Base-by-base conservation (phyloP, 2,888 invertebrate genomes). In the Caenorhabditis sp. region DNA sequence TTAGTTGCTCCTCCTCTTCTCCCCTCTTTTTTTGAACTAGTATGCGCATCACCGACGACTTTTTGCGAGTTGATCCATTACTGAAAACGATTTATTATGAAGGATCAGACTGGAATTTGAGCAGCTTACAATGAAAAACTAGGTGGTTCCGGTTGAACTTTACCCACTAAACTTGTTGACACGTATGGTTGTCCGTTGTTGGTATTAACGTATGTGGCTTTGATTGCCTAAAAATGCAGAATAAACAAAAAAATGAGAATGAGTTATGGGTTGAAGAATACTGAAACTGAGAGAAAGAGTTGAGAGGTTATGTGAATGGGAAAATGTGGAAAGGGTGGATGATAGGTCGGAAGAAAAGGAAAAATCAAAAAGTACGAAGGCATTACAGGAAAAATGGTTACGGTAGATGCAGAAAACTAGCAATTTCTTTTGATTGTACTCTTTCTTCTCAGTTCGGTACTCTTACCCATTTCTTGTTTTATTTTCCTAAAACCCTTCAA, bases 181-280 rank as follows among this genome's bases (percentile, higher is more conserved):
- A 77, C 71, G 76, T 53, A 65, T 55, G 71, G 35, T 55, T 65
- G 71, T 71, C 76, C 71, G 41, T 71, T 77, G 24, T 20, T 22
- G 76, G 70, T 39, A 63, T 76, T 70, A 71, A 63, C 48, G 76
- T 58, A 63, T 46, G 76, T 76, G 63, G 70, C 63, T 71, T 76
- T 70, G 70, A 76, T 59, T 58, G 63, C 52, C 76, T 76, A 35
- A 71, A 76, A 62, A 27, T n/a, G 11, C 15, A 13, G 0, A 13
- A 59, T 52, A 20, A 45, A 53, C 43, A 37, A n/a, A 17, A 50
- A 1, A 24, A 22, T 9, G 15, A 39, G 17, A 4, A 32, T 15
- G 53, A 26, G 26, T 27, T 24, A 65, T 46, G 56, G 59, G 70
- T 70, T 53, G 59, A 53, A 70, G 70, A 53, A n/a, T 22, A 59